Conservation (phyloP, 1,140 invertebrate genomes). For the Monochamus saltuarius region DNA sequence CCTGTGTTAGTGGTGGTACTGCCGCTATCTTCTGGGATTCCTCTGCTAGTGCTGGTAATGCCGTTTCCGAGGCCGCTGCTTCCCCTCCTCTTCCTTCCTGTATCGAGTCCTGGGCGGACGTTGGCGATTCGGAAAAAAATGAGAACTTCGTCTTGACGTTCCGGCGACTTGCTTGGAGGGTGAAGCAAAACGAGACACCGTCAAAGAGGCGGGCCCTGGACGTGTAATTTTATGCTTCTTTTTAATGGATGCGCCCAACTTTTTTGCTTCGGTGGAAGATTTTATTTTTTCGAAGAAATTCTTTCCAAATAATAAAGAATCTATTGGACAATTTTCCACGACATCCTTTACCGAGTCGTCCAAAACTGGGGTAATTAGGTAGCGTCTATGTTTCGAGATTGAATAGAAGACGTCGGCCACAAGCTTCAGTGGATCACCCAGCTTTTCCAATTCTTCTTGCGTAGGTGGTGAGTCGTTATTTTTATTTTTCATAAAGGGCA, state of each 20-base stretch:
- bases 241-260: not conserved
- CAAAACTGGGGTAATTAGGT: not conserved
- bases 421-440: not conserved
- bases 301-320: conserved; percentile 4
- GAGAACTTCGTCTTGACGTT: not conserved
- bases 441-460: not conserved
- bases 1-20: not conserved
- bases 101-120: not conserved
- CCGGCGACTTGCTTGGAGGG: not conserved
- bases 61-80: not conserved
- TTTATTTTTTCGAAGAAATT: conserved; percentile 13
- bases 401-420: not conserved
- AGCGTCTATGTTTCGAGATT: not conserved
- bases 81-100: not conserved
- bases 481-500: no score
- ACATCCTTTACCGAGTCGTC: not conserved
- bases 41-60: no score
- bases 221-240: not conserved
- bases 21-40: not conserved
- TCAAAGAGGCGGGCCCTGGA: not conserved
- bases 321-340: not conserved
- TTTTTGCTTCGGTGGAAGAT: not conserved
- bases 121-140: not conserved
- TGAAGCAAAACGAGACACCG: not conserved
- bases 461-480: no score